Percentiles rank a stretch among this genome's conserved stretches.
phyloP scores from a whole-genome alignment of 2,888 invertebrate genomes.

The Proisotoma minuta region DNA sequence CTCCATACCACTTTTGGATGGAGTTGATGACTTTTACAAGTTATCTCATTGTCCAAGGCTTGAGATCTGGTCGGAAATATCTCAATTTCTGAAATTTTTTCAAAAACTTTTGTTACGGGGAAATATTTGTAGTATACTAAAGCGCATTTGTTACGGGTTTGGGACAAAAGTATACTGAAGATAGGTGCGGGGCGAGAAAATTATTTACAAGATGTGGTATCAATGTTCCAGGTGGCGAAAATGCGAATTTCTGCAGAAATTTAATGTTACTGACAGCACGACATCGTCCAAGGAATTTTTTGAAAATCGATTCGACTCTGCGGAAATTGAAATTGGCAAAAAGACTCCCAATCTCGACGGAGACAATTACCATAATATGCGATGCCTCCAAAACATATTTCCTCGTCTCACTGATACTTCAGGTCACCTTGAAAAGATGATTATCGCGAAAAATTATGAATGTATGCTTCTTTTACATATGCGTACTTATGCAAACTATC shows the following conservation, averaged over 20 bases:
- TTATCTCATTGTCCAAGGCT: too few relatives aligned
- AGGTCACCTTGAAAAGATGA: too few relatives aligned
- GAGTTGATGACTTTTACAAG: too few relatives aligned
- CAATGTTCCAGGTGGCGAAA: slow-evolving; percentile 11
- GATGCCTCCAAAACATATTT: slow-evolving; percentile 10
- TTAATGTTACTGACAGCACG: slow-evolving; percentile 13
- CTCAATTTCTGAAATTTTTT: background rate
- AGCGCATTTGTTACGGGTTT: slow-evolving; percentile 12
- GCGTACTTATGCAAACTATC: too few relatives aligned
- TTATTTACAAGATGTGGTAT: slow-evolving; percentile 6
- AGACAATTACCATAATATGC: background rate
- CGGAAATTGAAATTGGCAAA: slow-evolving; percentile 11
- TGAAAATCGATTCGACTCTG: slow-evolving; percentile 9
- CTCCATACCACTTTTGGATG: too few relatives aligned
- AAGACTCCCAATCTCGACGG: slow-evolving; percentile 7
- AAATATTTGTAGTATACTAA: slow-evolving; percentile 5
- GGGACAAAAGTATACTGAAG: slow-evolving; percentile 5
- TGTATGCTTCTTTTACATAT: too few relatives aligned
- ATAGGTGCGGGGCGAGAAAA: slow-evolving; percentile 11
- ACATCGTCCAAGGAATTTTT: slow-evolving; percentile 10
- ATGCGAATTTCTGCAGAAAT: slow-evolving; percentile 6
- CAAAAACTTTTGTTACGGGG: slow-evolving; percentile 12
- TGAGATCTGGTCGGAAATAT: too few relatives aligned
- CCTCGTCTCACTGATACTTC: too few relatives aligned
- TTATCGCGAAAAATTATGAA: too few relatives aligned